A percentile compares a stretch with the other conserved stretches of the same genome.
These are phyloP conservation scores for Phaedon cochleariae DNA, from an alignment of 2,888 invertebrate species.

Conservation along the genomic window DNA sequence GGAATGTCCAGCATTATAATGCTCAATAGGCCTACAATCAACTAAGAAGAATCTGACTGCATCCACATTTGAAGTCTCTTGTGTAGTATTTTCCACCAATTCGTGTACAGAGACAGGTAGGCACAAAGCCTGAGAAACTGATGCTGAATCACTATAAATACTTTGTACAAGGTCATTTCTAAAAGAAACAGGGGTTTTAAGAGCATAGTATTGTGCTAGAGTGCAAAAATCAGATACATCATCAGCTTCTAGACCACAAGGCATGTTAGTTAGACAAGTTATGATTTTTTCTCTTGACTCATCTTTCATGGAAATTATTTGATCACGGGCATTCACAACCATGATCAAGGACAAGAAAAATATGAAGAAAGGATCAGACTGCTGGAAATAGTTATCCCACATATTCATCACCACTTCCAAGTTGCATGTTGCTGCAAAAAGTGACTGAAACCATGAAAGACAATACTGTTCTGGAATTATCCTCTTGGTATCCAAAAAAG, in stretches of 20 bases:
- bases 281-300: slow-evolving; percentile 76
- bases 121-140: slow-evolving; percentile 86
- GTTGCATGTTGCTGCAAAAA: slow-evolving; percentile 88
- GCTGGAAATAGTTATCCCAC: slow-evolving; percentile 98
- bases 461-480: slow-evolving; percentile 93
- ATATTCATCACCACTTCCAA: slow-evolving; percentile 88
- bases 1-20: slow-evolving; percentile 96
- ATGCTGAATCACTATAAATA: slow-evolving; percentile 60
- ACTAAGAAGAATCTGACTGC: slow-evolving; percentile 89
- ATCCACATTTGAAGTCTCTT: slow-evolving; percentile 71
- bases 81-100: slow-evolving; percentile 82
- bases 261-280: slow-evolving; percentile 76
- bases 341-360: slow-evolving; percentile 96
- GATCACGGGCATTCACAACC: slow-evolving; percentile 92
- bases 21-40: slow-evolving; percentile 95
- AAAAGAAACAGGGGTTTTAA: slow-evolving; percentile 93
- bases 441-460: slow-evolving; percentile 86
- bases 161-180: slow-evolving; percentile 81
- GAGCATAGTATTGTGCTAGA: slow-evolving; percentile 93
- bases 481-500: slow-evolving; percentile 94
- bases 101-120: slow-evolving; percentile 96
- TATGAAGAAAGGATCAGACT: slow-evolving; percentile 94
- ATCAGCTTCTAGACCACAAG: slow-evolving; percentile 87
- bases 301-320: slow-evolving; percentile 80
- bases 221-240: slow-evolving; percentile 98